Evolutionary conservation across 1,140 invertebrate species (phyloP).

Genomic region (Drosophila trapezifrons): DNA sequence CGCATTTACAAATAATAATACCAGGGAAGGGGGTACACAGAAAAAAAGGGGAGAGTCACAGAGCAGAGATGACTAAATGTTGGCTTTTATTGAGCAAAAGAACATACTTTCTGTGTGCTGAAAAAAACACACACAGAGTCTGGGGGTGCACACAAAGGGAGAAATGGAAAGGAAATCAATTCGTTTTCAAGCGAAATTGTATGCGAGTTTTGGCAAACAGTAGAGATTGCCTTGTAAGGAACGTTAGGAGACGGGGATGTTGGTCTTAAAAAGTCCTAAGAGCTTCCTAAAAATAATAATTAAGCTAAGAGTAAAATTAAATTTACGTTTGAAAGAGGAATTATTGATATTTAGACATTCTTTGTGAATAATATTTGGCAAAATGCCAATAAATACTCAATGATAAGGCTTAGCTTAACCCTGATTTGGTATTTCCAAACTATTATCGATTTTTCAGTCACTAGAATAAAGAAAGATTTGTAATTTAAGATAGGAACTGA

Average conservation of each 20-base stretch:
- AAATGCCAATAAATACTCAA: background rate
- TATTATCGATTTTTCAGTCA: background rate
- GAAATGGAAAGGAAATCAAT: slow-evolving; percentile 3
- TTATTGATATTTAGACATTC: too few species aligned
- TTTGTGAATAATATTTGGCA: too few species aligned
- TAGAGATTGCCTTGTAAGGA: background rate
- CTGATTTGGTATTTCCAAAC: too few species aligned
- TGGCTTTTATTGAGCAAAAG: slow-evolving; percentile 6
- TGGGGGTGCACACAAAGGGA: background rate
- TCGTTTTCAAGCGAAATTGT: slow-evolving; percentile 30
- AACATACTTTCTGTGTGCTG: background rate
- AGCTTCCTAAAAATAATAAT: too few species aligned
- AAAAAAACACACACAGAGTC: background rate
- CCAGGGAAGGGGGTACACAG: background rate
- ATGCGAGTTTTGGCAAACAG: slow-evolving; percentile 11
- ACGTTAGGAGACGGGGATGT: too few species aligned
- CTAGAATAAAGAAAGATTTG: background rate
- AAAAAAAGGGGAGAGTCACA: background rate
- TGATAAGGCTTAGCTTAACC: background rate
- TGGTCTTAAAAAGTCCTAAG: too few species aligned
- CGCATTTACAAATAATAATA: slow-evolving; percentile 67
- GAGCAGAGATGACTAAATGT: background rate
- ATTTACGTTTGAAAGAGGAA: too few species aligned
- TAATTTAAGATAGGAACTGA: background rate
- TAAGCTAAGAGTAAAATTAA: too few species aligned